Evolutionary conservation across 2,797 vertebrate genomes (phyloP).

Genomic region (Artibeus jamaicensis): DNA sequence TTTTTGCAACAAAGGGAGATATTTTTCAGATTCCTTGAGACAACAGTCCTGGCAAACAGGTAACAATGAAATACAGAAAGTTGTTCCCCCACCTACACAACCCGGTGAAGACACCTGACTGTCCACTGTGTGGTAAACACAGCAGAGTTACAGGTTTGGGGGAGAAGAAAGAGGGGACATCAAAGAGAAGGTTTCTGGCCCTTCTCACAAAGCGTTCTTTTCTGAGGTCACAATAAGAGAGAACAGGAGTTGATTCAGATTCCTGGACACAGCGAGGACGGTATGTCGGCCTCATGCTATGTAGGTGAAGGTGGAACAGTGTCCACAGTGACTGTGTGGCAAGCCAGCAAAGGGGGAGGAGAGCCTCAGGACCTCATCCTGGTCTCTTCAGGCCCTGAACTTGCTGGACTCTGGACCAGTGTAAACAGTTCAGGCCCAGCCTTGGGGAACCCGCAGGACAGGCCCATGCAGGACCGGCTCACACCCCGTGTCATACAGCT

Average conservation of each 20-base stretch:
- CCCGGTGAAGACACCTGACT: not conserved
- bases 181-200: not conserved
- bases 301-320: not conserved
- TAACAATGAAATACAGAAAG: conserved; percentile 18
- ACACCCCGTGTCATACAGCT: not conserved
- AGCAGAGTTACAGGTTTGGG: not conserved
- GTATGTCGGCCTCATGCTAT: not conserved
- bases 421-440: not conserved
- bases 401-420: not conserved
- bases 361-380: not conserved
- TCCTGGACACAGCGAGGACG: not conserved
- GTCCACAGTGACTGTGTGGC: not conserved
- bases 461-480: not conserved
- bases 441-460: not conserved
- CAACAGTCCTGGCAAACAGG: not conserved
- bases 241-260: not conserved
- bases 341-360: not conserved
- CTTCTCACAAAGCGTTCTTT: not conserved
- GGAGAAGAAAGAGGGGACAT: not conserved
- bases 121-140: not conserved
- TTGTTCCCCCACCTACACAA: not conserved
- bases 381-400: not conserved
- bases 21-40: not conserved
- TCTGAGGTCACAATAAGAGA: not conserved
- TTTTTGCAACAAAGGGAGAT: not conserved